Base-by-base conservation (phyloP, 2,797 vertebrate species). In the Spatula clypeata region DNA sequence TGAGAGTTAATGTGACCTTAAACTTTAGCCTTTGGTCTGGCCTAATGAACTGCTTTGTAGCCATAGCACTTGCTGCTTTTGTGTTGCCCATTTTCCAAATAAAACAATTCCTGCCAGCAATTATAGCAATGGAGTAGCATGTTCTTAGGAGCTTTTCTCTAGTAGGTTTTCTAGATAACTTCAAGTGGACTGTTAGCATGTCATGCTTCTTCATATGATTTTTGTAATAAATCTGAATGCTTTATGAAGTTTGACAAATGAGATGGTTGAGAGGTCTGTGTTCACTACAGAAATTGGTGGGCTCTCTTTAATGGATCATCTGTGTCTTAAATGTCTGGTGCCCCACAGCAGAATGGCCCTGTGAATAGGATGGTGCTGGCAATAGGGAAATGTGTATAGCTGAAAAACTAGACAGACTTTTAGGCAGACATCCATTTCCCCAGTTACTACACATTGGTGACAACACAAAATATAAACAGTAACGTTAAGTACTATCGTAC, bases 11-110 rank as follows among this genome's bases (percentile, higher is more conserved):
- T 8, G 7, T 91, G 83, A 60, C 38, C 71, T 23, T 55, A 58
- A 94, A 44, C 71, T 85, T 61, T 67, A 94, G 57, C 70, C 73
- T 93, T 79, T 90, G 53, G 82, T 92, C 67, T 91, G 53, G 32
- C 15, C 67, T 73, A 73, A 88, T 24, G 60, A 38, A 70, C 47
- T 77, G 53, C 2, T 1, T 65, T 85, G 79, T 80, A 92, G 40
- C 57, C 44, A 31, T 60, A 71, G 14, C 13, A 45, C 36, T 79
- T 69, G 26, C 60, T 76, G 49, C 26, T 7, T 88, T 47, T 64
- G 40, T 76, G 49, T 61, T 81, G 38, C 23, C 40, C 0, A 0
- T 85, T 88, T 23, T 77, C 75, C 11, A 11, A 75, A 54, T 57
- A 61, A 79, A 90, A 42, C 12, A 0, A 44, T 79, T 64, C 32